These are phyloP conservation scores for Diphyllodes magnificus DNA, from an alignment of 2,113 vertebrate species.

Conservation along the genomic window DNA sequence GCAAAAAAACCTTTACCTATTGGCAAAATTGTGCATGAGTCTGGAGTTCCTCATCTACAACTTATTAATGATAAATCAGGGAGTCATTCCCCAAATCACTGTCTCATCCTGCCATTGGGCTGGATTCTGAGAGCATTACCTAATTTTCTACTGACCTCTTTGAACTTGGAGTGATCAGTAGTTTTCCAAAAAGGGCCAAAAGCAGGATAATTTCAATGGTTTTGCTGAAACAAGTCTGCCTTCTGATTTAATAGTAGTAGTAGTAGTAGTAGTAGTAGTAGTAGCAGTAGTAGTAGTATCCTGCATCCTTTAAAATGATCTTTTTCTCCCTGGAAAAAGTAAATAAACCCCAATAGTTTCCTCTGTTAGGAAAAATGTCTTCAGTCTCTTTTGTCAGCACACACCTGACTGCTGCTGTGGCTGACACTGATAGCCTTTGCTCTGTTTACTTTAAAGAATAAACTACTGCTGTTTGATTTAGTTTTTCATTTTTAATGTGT, in stretches of 20 bases:
- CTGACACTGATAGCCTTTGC: neutral
- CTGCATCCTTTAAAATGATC: neutral
- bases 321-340: neutral
- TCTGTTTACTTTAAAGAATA: slow-evolving; percentile 63
- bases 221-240: neutral
- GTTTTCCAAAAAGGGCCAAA: neutral
- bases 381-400: slow-evolving; percentile 13
- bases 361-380: neutral
- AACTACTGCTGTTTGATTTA: slow-evolving; percentile 42
- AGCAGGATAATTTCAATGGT: neutral
- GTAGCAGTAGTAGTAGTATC: neutral
- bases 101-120: neutral
- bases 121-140: neutral
- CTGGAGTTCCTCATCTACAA: neutral
- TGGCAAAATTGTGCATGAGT: neutral
- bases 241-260: neutral
- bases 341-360: neutral
- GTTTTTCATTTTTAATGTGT: slow-evolving; percentile 38
- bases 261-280: neutral
- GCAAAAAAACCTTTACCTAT: slow-evolving; percentile 10
- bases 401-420: neutral
- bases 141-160: neutral
- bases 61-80: neutral
- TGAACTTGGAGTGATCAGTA: neutral
- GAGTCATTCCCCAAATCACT: neutral